Conservation (phyloP, 1,140 invertebrate species). For the Nixonia krombeini region DNA sequence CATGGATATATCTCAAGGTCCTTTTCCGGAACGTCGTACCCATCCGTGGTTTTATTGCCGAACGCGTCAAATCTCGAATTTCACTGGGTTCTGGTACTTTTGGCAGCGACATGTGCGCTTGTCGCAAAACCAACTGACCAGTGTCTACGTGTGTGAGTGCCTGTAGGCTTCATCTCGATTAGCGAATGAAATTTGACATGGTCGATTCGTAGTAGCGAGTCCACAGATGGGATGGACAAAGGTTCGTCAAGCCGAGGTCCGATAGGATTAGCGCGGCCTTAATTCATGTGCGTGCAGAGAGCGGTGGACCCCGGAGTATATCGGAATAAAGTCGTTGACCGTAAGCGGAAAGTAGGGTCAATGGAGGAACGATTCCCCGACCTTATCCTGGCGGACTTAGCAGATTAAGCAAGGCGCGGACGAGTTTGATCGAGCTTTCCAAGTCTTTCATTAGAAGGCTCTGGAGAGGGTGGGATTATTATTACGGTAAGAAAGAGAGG, state of each 20-base stretch:
- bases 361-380: slow-evolving; percentile 22
- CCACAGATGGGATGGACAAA: slow-evolving; percentile 42
- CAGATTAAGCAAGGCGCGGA: slow-evolving; percentile 54
- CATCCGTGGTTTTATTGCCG: too few species aligned
- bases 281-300: slow-evolving; percentile 18
- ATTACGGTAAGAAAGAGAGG: slow-evolving; percentile 49
- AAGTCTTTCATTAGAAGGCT: slow-evolving; percentile 60
- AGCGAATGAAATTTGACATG: slow-evolving; percentile 32
- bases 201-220: slow-evolving; percentile 4
- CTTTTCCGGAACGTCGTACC: too few species aligned
- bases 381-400: slow-evolving; percentile 49
- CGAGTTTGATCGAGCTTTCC: slow-evolving; percentile 59
- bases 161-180: slow-evolving; percentile 8
- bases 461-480: slow-evolving; percentile 50
- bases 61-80: too few species aligned
- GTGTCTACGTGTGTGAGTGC: too few species aligned
- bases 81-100: too few species aligned
- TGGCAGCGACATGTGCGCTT: slow-evolving; percentile 29
- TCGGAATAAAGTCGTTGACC: slow-evolving; percentile 49
- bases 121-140: slow-evolving; percentile 28
- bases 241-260: slow-evolving; percentile 46
- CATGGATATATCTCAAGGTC: too few species aligned
- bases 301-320: slow-evolving; percentile 26
- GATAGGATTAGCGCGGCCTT: slow-evolving; percentile 48
- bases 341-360: slow-evolving; percentile 41